These are phyloP conservation scores for Ceyx cyanopectus DNA, from an alignment of 2,113 vertebrate genomes.

Conservation along the genomic window DNA sequence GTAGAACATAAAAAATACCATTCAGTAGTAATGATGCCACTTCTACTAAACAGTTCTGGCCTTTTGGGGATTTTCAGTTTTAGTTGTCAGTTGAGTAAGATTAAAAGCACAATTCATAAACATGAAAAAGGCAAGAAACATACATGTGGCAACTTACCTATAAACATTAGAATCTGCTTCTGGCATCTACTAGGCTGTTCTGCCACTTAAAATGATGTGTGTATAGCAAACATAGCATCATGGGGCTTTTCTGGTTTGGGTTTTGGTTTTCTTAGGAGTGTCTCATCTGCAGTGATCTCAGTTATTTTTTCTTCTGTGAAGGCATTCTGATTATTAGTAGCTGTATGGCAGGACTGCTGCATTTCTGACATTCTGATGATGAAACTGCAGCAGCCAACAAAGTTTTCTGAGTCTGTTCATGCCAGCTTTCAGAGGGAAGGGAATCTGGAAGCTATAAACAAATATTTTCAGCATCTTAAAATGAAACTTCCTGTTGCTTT, in stretches of 20 bases:
- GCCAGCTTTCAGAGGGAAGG: neutral
- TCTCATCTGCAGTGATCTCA: neutral
- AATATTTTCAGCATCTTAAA: constrained; percentile 20
- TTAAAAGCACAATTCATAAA: neutral
- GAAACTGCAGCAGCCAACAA: constrained; percentile 20
- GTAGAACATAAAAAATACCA: neutral
- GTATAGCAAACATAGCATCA: neutral
- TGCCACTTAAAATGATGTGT: neutral
- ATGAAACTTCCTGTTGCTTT: constrained; percentile 36
- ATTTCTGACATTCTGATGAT: constrained; percentile 55
- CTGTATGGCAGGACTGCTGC: neutral
- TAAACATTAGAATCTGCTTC: neutral
- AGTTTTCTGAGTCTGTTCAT: constrained; percentile 18
- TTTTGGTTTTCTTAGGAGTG: constrained; percentile 34
- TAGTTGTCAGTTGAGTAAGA: neutral
- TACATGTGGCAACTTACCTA: neutral
- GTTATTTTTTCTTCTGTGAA: constrained; percentile 25
- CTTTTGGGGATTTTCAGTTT: neutral
- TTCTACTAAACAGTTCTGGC: neutral
- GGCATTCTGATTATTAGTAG: neutral
- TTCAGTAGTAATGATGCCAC: neutral
- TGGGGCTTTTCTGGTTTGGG: constrained; percentile 23
- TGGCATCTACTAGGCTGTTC: neutral
- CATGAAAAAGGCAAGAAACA: neutral
- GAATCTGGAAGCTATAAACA: constrained; percentile 38